A percentile compares a stretch with the other conserved stretches of the same genome.
Conservation (phyloP, 2,797 vertebrate genomes). For the Danio kyathit region DNA sequence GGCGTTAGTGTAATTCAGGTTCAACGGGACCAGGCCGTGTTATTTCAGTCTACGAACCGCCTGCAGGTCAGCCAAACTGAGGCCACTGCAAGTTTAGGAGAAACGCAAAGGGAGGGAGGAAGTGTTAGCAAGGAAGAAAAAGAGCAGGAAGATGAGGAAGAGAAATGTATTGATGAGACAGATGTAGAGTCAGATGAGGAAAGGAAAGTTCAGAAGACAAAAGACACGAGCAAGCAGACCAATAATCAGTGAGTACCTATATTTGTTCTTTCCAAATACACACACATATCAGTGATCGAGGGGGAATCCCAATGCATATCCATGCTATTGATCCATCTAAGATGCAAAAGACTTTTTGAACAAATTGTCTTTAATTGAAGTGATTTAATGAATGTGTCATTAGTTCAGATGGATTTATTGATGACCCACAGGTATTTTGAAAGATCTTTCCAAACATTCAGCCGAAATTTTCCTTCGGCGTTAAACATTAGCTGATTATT, state of each 20-base stretch:
- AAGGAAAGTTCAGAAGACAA: conserved; percentile 62
- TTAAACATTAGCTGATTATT: conserved; percentile 26
- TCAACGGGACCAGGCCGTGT: conserved; percentile 71
- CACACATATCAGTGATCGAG: conserved; percentile 7
- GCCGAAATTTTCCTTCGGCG: conserved; percentile 15
- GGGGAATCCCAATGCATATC: conserved; percentile 23
- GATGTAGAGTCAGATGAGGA: conserved; percentile 77
- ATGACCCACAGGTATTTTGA: conserved; percentile 12
- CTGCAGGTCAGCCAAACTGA: conserved; percentile 71
- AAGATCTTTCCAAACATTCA: conserved; percentile 14
- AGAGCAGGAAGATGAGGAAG: conserved; percentile 64
- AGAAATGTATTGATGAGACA: conserved; percentile 80
- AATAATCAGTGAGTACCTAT: conserved; percentile 80
- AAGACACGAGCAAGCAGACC: conserved; percentile 77
- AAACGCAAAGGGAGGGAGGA: conserved; percentile 63
- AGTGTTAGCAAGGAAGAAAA: conserved; percentile 63
- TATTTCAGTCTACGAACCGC: conserved; percentile 71
- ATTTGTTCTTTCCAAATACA: conserved; percentile 56
- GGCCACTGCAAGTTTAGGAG: conserved; percentile 67
- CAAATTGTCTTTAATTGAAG: conserved; percentile 3
- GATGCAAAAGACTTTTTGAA: conserved; percentile 15
- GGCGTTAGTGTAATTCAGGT: conserved; percentile 70
- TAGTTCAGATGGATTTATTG: neutral
- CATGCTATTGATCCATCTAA: neutral
- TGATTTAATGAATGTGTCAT: neutral